Base-by-base conservation (phyloP, 2,113 vertebrate genomes). In the Ceuthmochares aereus region DNA sequence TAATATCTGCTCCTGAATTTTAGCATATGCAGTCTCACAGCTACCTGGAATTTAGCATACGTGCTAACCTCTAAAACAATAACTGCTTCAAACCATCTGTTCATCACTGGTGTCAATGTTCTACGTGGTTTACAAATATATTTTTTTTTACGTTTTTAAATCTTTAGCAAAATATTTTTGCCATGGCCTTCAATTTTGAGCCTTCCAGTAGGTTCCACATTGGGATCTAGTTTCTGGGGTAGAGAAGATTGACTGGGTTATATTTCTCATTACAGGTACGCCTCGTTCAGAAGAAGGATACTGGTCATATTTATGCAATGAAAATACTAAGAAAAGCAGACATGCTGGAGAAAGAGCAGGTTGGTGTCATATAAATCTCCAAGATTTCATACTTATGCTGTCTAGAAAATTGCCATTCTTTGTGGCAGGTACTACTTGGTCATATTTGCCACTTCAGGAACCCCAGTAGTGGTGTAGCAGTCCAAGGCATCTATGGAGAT, bases 321-420 rank as follows among this genome's bases (percentile, higher is more conserved):
- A 99, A 99, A 97, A 99, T 99, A 92, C 72, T 99, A 67, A 98
- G 99, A 52, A 99, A 99, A 98, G 98, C 99, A 19, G 99, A 99
- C 96, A 99, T 99, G 99, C 97, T 99, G 92, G 99, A 99, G 92
- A 99, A 99, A 74, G 99, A 99, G 49, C 99, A 99, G 98, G 99
- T 99, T 84, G 54, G 94, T 76, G 37, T 43, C 49, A 37, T 76
- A 6, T 13, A n/a, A 40, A 4, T 15, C 20, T 37, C 32, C 21
- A 84, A 27, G n/a, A 55, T 74, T 62, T 75, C 40, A 34, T 52
- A 55, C 4, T 63, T 75, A 22, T 0, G 3, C 43, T 60, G 6
- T 42, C 36, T 47, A 69, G 75, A 69, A 75, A 77, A 51, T 25
- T 49, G 15, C 34, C 4, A 0, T 55, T 74, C 23, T 81, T n/a